Evolutionary conservation across 2,888 invertebrate genomes (phyloP), one percentile per base, ranked within the genome.

Genomic region (Dynastes maya): DNA sequence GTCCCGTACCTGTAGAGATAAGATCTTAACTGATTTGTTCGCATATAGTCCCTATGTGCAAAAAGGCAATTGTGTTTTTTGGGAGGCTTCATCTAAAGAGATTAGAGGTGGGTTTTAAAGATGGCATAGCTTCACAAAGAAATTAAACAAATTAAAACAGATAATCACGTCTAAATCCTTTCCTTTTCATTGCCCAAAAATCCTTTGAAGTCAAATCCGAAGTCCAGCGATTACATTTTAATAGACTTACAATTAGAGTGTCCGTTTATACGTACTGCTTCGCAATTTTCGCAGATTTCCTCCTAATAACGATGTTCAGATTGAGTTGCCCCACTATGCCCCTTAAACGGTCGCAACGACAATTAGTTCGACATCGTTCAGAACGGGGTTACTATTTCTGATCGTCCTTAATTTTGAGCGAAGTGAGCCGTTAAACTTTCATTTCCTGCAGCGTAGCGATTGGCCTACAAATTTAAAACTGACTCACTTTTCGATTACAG

Each of bases 231-330:
- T 45, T 13, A 27, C 32, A 63, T 63, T 63, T 32, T 29, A 27
- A 61, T 61, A n/a, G 32, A 63, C 63, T 29, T 63, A 29, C 63
- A 63, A 63, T 63, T 63, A 63, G 11, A 13, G 63, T 13, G 3
- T 13, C 11, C 63, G 29, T 32, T 11, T 32, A 9, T 61, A 29
- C 11, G 11, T 61, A 61, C 61, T 3, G 6, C 27, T 32, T 9
- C 32, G 51, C 29, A 68, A 68, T 68, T 68, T 51, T 68, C 51
- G 11, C 68, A 51, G 68, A 68, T 68, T 68, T 68, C 68, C 68
- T 68, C 51, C 27, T 51, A n/a, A 11, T 68, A 68, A 68, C 53
- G 68, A 68, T 51, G 51, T 68, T 22, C 68, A 68, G 68, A 68
- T 68, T 68, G 68, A 68, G 51, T 68, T 68, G 3, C 68, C 68